Percentiles rank a stretch among this genome's conserved stretches.
Conservation (phyloP, 2,113 vertebrate genomes). For the Tenebrosternarchus preto region DNA sequence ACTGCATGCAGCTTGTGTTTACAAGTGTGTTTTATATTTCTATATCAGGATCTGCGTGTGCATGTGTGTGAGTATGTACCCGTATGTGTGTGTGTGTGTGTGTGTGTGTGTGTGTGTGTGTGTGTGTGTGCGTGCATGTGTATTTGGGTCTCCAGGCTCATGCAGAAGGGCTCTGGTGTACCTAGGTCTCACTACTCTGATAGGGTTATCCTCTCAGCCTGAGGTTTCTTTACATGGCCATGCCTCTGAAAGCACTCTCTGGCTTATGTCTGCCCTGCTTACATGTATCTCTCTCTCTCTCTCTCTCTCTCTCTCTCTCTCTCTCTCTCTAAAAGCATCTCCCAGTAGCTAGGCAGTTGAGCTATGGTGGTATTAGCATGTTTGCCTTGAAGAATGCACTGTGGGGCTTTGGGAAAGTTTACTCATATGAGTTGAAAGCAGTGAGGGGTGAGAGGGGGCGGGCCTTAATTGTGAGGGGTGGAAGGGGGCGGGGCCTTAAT, state of each 20-base stretch:
- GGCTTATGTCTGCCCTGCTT: conserved; percentile 39
- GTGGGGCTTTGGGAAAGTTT: conserved; percentile 62
- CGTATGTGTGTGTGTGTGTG: too few species aligned
- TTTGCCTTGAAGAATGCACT: conserved; percentile 54
- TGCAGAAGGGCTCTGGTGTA: background rate
- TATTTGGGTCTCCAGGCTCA: too few species aligned
- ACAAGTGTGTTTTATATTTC: background rate
- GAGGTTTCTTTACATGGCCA: conserved; percentile 34
- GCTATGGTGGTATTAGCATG: conserved; percentile 52
- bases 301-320: background rate
- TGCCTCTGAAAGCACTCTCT: conserved; percentile 43
- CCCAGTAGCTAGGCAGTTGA: conserved; percentile 59
- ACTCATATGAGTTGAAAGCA: conserved; percentile 60
- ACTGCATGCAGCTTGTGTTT: background rate
- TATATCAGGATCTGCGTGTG: too few species aligned
- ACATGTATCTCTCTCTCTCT: conserved; percentile 20
- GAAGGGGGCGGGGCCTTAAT: conserved; percentile 50
- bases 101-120: too few species aligned
- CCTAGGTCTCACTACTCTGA: background rate
- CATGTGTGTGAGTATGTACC: too few species aligned
- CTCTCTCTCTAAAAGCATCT: conserved; percentile 46
- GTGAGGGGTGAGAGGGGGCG: conserved; percentile 45
- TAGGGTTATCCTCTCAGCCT: conserved; percentile 40
- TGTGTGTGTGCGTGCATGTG: too few species aligned
- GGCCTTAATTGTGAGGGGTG: conserved; percentile 53